Evolutionary conservation across 1,140 invertebrate species (phyloP), one percentile per base, ranked within the genome.

Genomic region (Drosophila ananassae): DNA sequence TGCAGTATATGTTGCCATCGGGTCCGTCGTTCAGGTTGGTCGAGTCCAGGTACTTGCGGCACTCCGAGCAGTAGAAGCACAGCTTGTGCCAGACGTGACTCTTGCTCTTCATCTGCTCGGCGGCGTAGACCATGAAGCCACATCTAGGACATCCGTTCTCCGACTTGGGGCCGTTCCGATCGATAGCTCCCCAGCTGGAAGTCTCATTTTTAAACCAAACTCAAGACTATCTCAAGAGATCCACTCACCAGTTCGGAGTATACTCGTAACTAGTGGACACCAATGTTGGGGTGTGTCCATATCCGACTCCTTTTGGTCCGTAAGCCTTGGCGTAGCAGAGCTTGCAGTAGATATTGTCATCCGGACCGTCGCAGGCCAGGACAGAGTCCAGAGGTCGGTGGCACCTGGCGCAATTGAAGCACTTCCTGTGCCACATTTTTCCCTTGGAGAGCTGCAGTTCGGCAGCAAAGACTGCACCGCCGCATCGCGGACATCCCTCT

Each of bases 61-160:
- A 99, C 66, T 97, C 95, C 89, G 95, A 95, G 93, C 98, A 99
- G 93, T 95, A 96, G 94, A 99, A 99, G 93, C 98, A 99, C 74
- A 97, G 93, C 93, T 96, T 98, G 93, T 99, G 98, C 97, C 97
- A 99, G 84, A 98, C 94, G 90, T 96, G 94, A 90, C 96, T 96
- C 93, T 97, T 98, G 92, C 96, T 97, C 93, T 97, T 95, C 96
- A 98, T 98, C 92, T 98, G 96, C 93, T 98, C 97, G 56, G 97
- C 97, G 61, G 96, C 97, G 90, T 97, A 98, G 0, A 98, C 97
- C 59, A 95, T 95, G 91, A 95, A 98, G 24, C 97, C 97, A 91
- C 97, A 98, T 46, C 97, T 94, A 3, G 95, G 95, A 90, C 97
- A 98, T 21, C 97, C 96, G 25, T 79, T 89, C 25, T 84, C 82